phyloP scores from a whole-genome alignment of 2,797 vertebrate species.

The Neomorphus geoffroyi region DNA sequence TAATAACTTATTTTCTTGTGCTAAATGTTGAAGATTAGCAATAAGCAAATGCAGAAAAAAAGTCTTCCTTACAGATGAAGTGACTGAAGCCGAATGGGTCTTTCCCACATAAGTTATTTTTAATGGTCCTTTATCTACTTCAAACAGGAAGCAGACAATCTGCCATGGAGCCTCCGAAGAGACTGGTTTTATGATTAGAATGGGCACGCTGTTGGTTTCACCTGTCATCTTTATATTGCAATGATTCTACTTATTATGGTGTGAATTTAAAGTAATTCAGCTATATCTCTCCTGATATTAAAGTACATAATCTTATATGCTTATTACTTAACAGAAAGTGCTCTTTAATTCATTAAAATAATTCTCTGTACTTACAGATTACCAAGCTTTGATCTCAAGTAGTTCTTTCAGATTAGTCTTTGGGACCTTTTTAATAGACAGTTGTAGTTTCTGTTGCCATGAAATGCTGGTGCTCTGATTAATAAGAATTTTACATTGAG shows the following conservation, averaged over 20 bases:
- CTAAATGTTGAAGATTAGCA: neutral
- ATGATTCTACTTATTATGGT: neutral
- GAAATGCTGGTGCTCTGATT: neutral
- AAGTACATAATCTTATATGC: neutral
- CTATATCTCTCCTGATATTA: neutral
- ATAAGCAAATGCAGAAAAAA: neutral
- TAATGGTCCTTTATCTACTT: neutral
- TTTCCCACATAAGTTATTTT: neutral
- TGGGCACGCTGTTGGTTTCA: neutral
- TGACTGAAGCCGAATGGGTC: neutral
- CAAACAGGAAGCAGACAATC: neutral
- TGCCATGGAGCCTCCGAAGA: neutral
- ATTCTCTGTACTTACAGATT: neutral
- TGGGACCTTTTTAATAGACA: neutral
- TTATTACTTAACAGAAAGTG: neutral
- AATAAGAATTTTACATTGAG: neutral
- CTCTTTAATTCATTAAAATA: neutral
- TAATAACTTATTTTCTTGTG: neutral
- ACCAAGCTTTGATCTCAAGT: neutral
- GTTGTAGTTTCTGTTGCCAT: neutral
- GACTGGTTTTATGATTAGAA: neutral
- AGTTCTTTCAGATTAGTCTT: neutral
- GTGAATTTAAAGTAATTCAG: conserved; percentile 4
- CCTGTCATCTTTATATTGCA: neutral
- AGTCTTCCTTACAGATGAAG: neutral